Evolutionary conservation across 2,797 vertebrate genomes (phyloP).

Genomic region (Amblyopsis hoosieri): DNA sequence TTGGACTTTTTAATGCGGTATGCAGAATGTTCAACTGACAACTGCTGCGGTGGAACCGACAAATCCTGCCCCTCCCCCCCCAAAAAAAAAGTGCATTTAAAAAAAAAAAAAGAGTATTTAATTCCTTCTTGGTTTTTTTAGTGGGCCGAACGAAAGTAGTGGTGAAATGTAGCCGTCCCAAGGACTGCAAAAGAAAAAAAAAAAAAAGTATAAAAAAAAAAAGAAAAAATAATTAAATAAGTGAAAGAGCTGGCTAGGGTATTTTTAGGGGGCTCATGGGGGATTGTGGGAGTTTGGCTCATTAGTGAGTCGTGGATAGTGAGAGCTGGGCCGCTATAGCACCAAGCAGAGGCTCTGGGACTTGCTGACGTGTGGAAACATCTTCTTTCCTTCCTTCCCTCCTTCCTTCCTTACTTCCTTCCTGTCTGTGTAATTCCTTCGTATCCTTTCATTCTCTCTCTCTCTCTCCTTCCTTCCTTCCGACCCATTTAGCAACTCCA

Average conservation of each 20-base stretch:
- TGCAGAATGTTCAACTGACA: conserved; percentile 11
- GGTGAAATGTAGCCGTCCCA: conserved; percentile 25
- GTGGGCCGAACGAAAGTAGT: conserved; percentile 29
- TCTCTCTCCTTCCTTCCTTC: conserved; percentile 6
- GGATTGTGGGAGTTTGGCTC: conserved; percentile 50
- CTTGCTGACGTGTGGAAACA: conserved; percentile 71
- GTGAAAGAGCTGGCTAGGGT: conserved; percentile 45
- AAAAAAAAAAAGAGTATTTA: conserved; percentile 1
- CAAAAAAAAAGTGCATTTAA: conserved; percentile 30
- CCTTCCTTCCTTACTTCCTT: conserved; percentile 19
- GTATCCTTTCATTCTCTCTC: neutral
- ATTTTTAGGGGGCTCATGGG: conserved; percentile 41
- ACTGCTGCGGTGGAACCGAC: neutral
- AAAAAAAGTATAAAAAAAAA: conserved; percentile 28
- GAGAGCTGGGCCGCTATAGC: conserved; percentile 32
- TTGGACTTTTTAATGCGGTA: neutral
- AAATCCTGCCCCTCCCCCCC: neutral
- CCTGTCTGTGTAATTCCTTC: neutral
- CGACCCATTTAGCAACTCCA: conserved; percentile 35
- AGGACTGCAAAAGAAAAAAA: conserved; percentile 19
- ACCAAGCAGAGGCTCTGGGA: conserved; percentile 54
- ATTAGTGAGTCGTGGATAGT: conserved; percentile 65
- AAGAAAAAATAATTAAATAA: conserved; percentile 24
- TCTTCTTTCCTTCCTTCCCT: conserved; percentile 44
- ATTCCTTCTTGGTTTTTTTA: conserved; percentile 20